phyloP scores from a whole-genome alignment of 1,140 invertebrate genomes.

The Pseudomyrmex cubaensis region DNA sequence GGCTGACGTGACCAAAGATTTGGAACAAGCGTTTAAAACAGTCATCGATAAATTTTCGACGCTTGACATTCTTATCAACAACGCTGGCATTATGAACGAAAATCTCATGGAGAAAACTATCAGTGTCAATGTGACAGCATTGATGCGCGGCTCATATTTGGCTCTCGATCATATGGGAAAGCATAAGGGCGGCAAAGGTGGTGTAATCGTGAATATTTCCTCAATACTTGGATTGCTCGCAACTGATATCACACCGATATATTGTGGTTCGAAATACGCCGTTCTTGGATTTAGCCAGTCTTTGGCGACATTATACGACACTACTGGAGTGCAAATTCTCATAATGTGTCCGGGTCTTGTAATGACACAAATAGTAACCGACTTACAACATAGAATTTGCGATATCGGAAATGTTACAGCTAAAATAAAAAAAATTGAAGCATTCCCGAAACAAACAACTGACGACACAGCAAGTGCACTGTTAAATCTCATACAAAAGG shows the following conservation, averaged over 20 bases:
- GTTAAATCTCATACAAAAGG: constrained; percentile 81
- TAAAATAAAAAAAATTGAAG: no score
- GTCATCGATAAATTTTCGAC: constrained; percentile 81
- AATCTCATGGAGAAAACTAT: constrained; percentile 81
- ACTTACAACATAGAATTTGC: accelerated
- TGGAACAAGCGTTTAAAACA: constrained; percentile 75
- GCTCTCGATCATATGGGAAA: constrained; percentile 43
- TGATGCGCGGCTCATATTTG: neutral
- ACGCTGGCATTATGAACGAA: constrained; percentile 87
- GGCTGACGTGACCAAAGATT: constrained; percentile 32
- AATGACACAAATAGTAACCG: neutral
- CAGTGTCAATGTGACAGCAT: constrained; percentile 81
- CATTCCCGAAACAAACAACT: constrained; percentile 63
- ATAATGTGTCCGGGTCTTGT: neutral
- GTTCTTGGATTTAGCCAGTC: constrained; percentile 75
- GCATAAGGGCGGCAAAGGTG: constrained; percentile 72
- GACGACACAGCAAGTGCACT: constrained; percentile 78
- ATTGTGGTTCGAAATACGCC: constrained; percentile 83
- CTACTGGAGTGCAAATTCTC: constrained; percentile 68
- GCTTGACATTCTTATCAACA: constrained; percentile 88
- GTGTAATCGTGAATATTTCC: constrained; percentile 77
- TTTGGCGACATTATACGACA: constrained; percentile 58
- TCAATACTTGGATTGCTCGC: constrained; percentile 71
- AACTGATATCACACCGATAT: constrained; percentile 83
- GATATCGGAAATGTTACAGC: neutral